Conservation (phyloP, 2,797 vertebrate genomes). For the Pseudochromis fuscus region DNA sequence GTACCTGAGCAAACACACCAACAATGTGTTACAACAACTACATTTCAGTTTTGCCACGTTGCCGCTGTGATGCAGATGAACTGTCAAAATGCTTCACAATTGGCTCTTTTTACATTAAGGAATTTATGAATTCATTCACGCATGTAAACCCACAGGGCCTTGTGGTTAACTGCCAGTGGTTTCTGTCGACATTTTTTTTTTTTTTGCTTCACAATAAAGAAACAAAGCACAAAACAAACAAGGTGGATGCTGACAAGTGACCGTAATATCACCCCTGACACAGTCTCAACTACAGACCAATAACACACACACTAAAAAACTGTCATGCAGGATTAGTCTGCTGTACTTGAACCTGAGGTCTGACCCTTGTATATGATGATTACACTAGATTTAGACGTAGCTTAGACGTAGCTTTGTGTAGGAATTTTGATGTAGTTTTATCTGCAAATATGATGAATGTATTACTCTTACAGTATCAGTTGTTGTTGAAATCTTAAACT, state of each 20-base stretch:
- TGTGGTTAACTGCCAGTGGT: conserved; percentile 28
- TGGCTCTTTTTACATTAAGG: conserved; percentile 68
- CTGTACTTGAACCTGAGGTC: too few species aligned
- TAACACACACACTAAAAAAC: too few species aligned
- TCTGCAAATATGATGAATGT: not conserved
- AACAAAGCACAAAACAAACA: not conserved
- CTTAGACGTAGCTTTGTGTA: too few species aligned
- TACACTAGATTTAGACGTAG: too few species aligned
- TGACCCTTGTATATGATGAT: too few species aligned
- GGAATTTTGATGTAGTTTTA: not conserved
- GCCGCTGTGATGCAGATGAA: conserved; percentile 75
- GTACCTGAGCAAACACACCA: conserved; percentile 76
- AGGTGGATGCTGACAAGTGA: not conserved
- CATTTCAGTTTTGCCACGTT: conserved; percentile 75
- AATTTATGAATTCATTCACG: conserved; percentile 34
- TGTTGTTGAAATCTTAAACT: not conserved
- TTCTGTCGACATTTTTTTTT: conserved; percentile 19
- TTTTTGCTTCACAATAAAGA: conserved; percentile 13
- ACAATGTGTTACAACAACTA: conserved; percentile 74
- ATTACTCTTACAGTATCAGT: not conserved
- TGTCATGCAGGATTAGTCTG: not conserved
- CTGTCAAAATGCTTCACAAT: conserved; percentile 76
- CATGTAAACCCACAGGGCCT: conserved; percentile 37
- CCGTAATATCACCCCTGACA: not conserved
- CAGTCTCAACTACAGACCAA: not conserved